A percentile compares a stretch with the other conserved stretches of the same genome.
Evolutionary conservation across 2,113 vertebrate genomes (phyloP).

Genomic region (Xenotilapia caudafasciata): DNA sequence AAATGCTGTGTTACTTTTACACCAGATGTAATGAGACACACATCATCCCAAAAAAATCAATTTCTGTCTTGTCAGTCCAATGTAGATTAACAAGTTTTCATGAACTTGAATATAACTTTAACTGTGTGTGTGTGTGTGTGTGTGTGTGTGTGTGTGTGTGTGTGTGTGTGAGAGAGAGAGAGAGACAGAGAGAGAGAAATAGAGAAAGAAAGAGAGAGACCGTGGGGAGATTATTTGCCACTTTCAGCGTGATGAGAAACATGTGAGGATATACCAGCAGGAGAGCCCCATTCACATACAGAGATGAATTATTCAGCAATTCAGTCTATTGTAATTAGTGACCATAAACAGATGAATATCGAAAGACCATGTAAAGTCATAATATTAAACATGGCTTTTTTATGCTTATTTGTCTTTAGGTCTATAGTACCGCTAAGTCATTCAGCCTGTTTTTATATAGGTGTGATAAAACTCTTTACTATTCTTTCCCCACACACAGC

Average conservation of each 20-base stretch:
- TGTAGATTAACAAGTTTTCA: too few species aligned
- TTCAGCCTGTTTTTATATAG: not conserved
- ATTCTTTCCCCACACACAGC: not conserved
- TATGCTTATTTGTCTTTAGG: not conserved
- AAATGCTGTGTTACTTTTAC: too few species aligned
- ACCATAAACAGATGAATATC: not conserved
- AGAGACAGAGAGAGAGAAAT: not conserved
- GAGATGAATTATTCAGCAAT: not conserved
- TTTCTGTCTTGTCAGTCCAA: rapidly evolving
- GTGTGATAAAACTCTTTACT: not conserved
- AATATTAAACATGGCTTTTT: not conserved
- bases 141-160: too few species aligned
- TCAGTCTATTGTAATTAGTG: not conserved
- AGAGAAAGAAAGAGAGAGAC: not conserved
- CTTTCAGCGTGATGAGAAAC: not conserved
- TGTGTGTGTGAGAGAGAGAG: too few species aligned
- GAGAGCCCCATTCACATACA: not conserved
- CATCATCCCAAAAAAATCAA: too few species aligned
- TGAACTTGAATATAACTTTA: too few species aligned
- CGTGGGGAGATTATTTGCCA: not conserved
- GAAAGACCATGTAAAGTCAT: not conserved
- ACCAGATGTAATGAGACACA: too few species aligned
- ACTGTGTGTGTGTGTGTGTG: too few species aligned
- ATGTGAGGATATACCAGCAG: not conserved
- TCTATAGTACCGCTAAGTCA: not conserved